Base-by-base conservation (phyloP, 2,888 invertebrate genomes). In the Tetanocera ferruginea region DNA sequence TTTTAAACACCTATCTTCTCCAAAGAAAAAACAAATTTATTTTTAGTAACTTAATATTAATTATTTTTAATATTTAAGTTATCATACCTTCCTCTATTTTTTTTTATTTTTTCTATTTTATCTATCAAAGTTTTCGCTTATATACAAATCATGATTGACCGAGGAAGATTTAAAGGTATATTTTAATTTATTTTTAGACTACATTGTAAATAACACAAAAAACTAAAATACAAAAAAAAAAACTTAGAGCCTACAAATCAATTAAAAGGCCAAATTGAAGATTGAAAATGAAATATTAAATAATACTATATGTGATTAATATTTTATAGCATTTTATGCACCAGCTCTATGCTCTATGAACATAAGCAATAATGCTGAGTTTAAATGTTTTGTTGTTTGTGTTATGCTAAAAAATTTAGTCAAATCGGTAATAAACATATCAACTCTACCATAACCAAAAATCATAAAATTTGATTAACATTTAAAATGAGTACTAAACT, bases 91-190 rank as follows among this genome's bases (percentile, higher is more conserved):
- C 55, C 19, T 19, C 17, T 14, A 49, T 23, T 60, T 28, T 17
- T 28, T 73, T 57, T 66, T 66, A 11, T 9, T 66, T 52, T 60
- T 52, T 66, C 28, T 55, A 14, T 25, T 23, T 66, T 8, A 51
- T 14, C 51, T 17, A 37, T 28, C 52, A 60, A 78, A 82, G 81
- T 80, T 77, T 78, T 82, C 66, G 76, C 74, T 74, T 80, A 81
- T 79, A 83, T 80, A 85, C 80, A 81, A 87, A 81, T 88, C 85
- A 85, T 89, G 88, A 89, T 88, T 88, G 86, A 85, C 87, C 85
- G 87, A 87, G 88, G 89, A 88, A 83, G 87, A 87, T 83, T 83
- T 88, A 79, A 88, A 88, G 89, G 88, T 88, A 88, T 80, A 80
- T 78, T 66, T 19, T 28, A 31, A 60, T 43, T 43, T 49, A 28